Evolutionary conservation across 2,113 vertebrate genomes (phyloP), one percentile per base, ranked within the genome.

Genomic region (Sceloporus undulatus): DNA sequence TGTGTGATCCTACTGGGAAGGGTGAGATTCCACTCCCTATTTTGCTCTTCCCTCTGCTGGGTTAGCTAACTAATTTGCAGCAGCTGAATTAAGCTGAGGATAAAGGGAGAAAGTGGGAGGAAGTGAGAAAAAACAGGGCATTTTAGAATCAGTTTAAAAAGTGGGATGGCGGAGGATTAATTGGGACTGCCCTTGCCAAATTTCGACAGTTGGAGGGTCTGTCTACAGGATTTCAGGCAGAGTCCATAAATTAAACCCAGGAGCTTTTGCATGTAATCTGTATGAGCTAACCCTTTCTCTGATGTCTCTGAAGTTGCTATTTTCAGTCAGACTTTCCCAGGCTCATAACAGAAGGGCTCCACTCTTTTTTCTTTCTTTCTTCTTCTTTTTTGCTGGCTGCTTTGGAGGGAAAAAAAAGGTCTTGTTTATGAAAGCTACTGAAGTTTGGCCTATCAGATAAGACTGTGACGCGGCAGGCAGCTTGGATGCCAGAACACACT

Each of bases 371-470:
- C 13, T 16, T 18, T 18, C 59, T 18, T 2, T 9, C 9, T 18
- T 75, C 11, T 2, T 9, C 9, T 18, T 75, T 40, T 70, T 54
- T 0, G 77, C 42, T 65, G 1, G 7, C 48, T 13, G 75, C 34
- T 83, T 0, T 76, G 79, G 34, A 2, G 73, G 13, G 21, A 25
- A 38, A 75, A 19, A 38, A 38, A 71, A 70, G 52, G 56, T 4
- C 48, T 81, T 54, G 23, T 66, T 79, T 85, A 21, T 85, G n/a
- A 34, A 81, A 68, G 74, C 5, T 0, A 73, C 84, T 88, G 71
- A 84, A 88, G 82, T 29, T 38, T 79, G 3, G 76, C 77, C 59
- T 73, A 82, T 62, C 38, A 89, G 79, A 84, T 71, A 77, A 77
- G 19, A 71, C 9, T 23, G 1, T 66, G 86, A 82, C 13, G 40